Percentiles rank a stretch among this genome's conserved stretches.
Conservation (phyloP, 2,113 vertebrate genomes). For the Elanoides forficatus region DNA sequence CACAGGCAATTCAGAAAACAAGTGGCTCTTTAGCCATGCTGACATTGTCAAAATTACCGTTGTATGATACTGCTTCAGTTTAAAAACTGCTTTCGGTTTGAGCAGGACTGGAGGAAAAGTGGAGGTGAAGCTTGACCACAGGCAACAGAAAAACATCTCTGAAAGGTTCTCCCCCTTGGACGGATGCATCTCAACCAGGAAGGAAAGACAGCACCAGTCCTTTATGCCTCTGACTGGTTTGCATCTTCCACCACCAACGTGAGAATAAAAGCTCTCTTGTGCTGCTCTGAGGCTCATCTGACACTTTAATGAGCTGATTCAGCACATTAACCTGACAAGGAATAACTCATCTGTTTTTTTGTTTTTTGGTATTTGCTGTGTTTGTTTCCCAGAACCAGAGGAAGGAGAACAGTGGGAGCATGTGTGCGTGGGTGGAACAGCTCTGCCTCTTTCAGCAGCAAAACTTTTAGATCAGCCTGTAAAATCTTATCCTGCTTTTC, state of each 20-base stretch:
- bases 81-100: neutral
- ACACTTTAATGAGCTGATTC: neutral
- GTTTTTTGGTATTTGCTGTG: neutral
- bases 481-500: conserved; percentile 1
- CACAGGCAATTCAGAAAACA: neutral
- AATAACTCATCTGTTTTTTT: neutral
- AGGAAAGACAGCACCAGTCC: neutral
- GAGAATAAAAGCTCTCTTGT: neutral
- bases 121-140: neutral
- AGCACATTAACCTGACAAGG: conserved; percentile 1
- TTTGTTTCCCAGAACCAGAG: neutral
- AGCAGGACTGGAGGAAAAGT: neutral
- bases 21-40: neutral
- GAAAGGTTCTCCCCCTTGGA: neutral
- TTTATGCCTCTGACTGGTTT: neutral
- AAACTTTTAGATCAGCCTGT: neutral
- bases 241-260: rapidly evolving
- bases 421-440: neutral
- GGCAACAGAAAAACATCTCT: neutral
- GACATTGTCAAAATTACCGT: neutral
- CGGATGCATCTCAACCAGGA: neutral
- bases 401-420: neutral
- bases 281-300: neutral
- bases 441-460: neutral
- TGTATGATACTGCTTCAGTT: neutral